A percentile compares a stretch with the other conserved stretches of the same genome.
Evolutionary conservation across 2,113 vertebrate species (phyloP).

Genomic region (Xyrauchen texanus): DNA sequence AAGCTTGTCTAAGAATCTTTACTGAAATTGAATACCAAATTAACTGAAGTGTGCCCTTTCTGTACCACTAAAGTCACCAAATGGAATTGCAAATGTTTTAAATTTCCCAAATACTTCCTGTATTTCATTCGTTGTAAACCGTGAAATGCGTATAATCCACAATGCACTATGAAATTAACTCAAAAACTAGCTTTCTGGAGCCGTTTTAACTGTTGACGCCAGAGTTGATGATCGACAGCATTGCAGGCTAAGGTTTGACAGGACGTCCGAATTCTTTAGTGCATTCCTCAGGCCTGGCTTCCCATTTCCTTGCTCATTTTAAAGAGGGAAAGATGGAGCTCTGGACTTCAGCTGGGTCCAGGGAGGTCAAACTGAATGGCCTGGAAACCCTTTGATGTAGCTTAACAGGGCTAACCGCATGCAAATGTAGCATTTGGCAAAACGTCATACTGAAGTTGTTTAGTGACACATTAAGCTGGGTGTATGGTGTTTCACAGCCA

Average conservation of each 20-base stretch:
- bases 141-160: no score
- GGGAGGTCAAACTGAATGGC: conserved; percentile 45
- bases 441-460: not conserved
- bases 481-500: no score
- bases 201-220: not conserved
- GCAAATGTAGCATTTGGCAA: conserved; percentile 6
- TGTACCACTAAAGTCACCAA: no score
- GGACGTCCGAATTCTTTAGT: conserved; percentile 43
- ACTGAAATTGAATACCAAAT: no score
- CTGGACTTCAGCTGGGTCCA: conserved; percentile 35
- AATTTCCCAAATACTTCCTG: no score
- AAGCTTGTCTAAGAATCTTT: no score
- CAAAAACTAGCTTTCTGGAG: not conserved
- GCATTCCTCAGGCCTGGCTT: conserved; percentile 36
- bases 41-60: no score
- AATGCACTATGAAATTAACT: not conserved
- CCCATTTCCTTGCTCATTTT: conserved; percentile 24
- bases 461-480: not conserved
- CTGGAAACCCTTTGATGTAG: conserved; percentile 34
- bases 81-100: no score
- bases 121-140: no score
- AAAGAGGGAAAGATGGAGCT: conserved; percentile 17
- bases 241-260: not conserved
- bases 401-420: conserved; percentile 21
- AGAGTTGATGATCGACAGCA: not conserved